Evolutionary conservation across 2,113 vertebrate species (phyloP), one percentile per base, ranked within the genome.

Genomic region (Struthidea cinerea): DNA sequence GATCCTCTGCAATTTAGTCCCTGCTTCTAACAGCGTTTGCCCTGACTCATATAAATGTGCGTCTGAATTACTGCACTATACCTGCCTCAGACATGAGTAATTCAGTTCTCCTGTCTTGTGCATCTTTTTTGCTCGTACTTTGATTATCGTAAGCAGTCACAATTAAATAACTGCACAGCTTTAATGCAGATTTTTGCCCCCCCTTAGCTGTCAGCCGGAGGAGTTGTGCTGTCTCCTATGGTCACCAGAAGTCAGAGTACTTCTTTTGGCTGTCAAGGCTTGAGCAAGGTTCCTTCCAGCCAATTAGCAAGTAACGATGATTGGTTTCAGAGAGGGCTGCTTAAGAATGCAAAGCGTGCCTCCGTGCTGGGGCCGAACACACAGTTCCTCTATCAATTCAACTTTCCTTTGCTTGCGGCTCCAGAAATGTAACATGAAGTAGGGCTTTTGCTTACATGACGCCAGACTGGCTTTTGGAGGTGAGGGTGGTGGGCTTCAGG

Each of bases 311-410:
- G n/a, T 92, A 64, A 96, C 32, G 75, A 78, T 91, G 89, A 90
- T 94, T 95, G 89, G 95, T 73, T 93, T 94, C 84, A 63, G 89
- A 89, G 80, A 60, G 71, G 81, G 59, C 89, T 90, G 78, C 69
- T 95, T 96, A 95, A 96, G 86, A 95, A 95, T 90, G 92, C 94
- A 93, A 87, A 82, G 87, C 89, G 92, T 90, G 90, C 44, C 59
- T 87, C 44, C 0, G 9, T 24, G 30, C 33, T 63, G 83, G 75
- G 87, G 93, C 61, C 2, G 33, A 75, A 71, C 35, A 28, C 65
- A 24, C 46, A 10, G 91, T 46, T 70, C 24, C 53, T 82, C 70
- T 35, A 52, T 52, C 41, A 46, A 16, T 84, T 87, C 70, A 23
- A 55, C 24, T 68, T 61, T 32, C 77, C 89, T 94, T 82, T 87